Base-by-base conservation (phyloP, 2,888 invertebrate species). In the Ochropleura plecta region DNA sequence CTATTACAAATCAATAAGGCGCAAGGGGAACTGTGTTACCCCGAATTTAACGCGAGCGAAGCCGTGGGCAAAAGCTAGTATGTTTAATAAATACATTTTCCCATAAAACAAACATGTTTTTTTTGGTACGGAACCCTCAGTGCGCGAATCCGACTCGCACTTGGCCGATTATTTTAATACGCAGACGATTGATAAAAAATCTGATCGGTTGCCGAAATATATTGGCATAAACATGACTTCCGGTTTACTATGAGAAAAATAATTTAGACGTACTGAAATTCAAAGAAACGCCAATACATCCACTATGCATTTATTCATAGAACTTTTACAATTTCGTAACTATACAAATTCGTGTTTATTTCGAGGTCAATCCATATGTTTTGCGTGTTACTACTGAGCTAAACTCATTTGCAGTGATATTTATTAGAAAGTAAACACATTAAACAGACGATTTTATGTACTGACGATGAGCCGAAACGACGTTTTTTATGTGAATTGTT, bases 351-450 rank as follows among this genome's bases (percentile, higher is more conserved):
- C 8, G 59, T 14, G 60, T 48, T 64, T 80, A 40, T 72, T 55
- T 59, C 62, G 46, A 80, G 66, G 84, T 70, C 69, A 72, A 40
- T 30, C 63, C 40, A 55, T 64, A 51, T 42, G 63, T 66, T 62
- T 69, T 18, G 44, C 62, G 12, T 59, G 59, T 83, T 64, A 55
- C 46, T 64, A n/a, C 49, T 44, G 42, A 60, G 2, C 42, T 51
- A 59, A 40, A 64, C 30, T 68, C 75, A 65, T 81, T 81, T 70
- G 16, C 46, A 73, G 40, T 42, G 55, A 68, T 84, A 64, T 81
- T 80, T 84, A 81, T 84, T 57, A 0, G 42, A 59, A 66, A 53
- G 12, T 49, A 66, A 69, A 71, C 51, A 51, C 67, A 75, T 81
- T 46, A 71, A 59, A 20, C 53, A 59, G 57, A n/a, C 20, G 40